These are phyloP conservation scores for Nycticebus coucang DNA, from an alignment of 2,113 vertebrate species.

Conservation along the genomic window DNA sequence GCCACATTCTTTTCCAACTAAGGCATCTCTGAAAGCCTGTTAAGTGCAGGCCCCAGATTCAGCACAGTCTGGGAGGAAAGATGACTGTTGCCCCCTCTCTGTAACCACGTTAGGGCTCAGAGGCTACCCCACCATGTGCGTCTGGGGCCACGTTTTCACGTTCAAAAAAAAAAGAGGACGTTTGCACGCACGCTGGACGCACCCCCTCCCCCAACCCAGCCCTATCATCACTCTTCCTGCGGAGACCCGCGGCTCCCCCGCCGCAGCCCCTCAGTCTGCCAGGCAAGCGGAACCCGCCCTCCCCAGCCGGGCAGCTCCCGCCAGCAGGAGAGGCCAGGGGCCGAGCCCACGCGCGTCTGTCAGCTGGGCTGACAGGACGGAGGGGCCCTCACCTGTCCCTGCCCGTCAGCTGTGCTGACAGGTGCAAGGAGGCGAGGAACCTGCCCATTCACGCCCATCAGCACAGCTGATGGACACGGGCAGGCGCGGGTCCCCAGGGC, in stretches of 20 bases:
- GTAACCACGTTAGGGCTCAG: background rate
- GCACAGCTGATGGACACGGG: constrained; percentile 75
- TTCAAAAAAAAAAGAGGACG: background rate
- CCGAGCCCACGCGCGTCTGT: constrained; percentile 67
- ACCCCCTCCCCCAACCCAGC: background rate
- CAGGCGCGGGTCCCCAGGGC: constrained; percentile 63
- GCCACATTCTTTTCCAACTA: background rate
- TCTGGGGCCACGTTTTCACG: background rate
- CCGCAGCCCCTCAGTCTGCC: constrained; percentile 51
- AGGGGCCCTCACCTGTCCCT: constrained; percentile 60
- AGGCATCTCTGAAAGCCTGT: background rate
- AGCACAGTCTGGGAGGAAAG: background rate
- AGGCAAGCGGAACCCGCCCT: constrained; percentile 66
- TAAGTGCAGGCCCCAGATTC: too few relatives aligned
- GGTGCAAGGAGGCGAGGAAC: constrained; percentile 73
- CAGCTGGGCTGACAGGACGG: constrained; percentile 68
- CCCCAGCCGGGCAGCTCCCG: background rate
- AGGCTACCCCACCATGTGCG: rapidly evolving
- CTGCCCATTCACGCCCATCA: constrained; percentile 77
- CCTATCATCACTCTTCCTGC: constrained; percentile 12
- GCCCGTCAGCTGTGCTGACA: constrained; percentile 74
- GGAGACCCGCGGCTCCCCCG: background rate
- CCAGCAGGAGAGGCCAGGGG: constrained; percentile 67
- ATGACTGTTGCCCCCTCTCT: background rate
- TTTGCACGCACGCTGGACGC: background rate